Percentiles rank a stretch among this genome's conserved stretches.
Conservation (phyloP, 2,797 vertebrate genomes). For the Periophthalmus magnuspinnatus region DNA sequence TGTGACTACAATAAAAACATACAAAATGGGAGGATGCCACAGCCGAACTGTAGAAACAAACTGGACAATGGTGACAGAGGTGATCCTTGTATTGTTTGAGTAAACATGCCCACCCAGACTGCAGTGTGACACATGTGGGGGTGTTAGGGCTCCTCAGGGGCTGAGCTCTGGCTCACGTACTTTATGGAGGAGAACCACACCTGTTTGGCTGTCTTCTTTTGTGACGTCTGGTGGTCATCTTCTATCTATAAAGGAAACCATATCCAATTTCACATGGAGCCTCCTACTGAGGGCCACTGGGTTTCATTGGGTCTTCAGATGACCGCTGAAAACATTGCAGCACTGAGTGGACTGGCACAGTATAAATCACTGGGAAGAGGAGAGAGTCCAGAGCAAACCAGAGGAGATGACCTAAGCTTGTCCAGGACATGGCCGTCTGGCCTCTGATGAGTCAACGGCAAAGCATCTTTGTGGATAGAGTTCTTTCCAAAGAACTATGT, state of each 20-base stretch:
- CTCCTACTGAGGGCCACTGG: slow-evolving; percentile 16
- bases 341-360: slow-evolving; percentile 15
- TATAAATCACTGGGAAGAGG: slow-evolving; percentile 40
- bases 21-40: not conserved
- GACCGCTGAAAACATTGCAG: slow-evolving; percentile 42
- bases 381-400: slow-evolving; percentile 36
- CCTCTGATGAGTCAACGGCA: slow-evolving; percentile 74
- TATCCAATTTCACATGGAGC: slow-evolving; percentile 45
- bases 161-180: slow-evolving; percentile 21
- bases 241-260: slow-evolving; percentile 25
- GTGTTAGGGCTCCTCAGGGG: slow-evolving; percentile 51
- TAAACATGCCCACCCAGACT: slow-evolving; percentile 66
- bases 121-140: slow-evolving; percentile 29
- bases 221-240: slow-evolving; percentile 23
- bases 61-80: slow-evolving; percentile 43
- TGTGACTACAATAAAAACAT: not conserved
- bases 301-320: slow-evolving; percentile 16
- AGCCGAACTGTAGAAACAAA: slow-evolving; percentile 24
- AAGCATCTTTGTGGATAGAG: slow-evolving; percentile 53
- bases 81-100: slow-evolving; percentile 64
- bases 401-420: slow-evolving; percentile 56
- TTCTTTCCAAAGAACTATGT: slow-evolving; percentile 45
- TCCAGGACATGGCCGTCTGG: slow-evolving; percentile 56
- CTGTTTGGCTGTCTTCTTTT: slow-evolving; percentile 49
- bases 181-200: slow-evolving; percentile 63